Conservation (phyloP, 2,888 invertebrate genomes). For the Andrena haemorrhoa region DNA sequence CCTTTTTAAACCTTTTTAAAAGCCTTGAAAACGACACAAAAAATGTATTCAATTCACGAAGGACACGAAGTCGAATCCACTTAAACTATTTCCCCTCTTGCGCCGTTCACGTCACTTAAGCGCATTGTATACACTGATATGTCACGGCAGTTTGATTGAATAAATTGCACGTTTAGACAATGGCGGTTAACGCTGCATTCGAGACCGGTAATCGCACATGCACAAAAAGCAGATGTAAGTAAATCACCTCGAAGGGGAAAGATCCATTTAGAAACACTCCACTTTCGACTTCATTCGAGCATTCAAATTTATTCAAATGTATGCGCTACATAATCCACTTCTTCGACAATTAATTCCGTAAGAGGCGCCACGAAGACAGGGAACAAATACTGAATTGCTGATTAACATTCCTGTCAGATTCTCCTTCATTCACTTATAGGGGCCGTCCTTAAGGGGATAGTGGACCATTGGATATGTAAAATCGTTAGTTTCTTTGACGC, state of each 20-base stretch:
- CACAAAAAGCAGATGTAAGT: background rate
- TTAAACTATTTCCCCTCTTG: background rate
- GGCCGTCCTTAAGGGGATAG: too few relatives aligned
- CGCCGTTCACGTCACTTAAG: background rate
- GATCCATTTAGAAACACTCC: slow-evolving; percentile 4
- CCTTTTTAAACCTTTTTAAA: too few relatives aligned
- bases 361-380: background rate
- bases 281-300: slow-evolving; percentile 3
- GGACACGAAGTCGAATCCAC: background rate
- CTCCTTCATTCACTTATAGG: background rate
- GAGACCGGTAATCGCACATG: background rate
- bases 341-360: slow-evolving; percentile 12
- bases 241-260: slow-evolving; percentile 10
- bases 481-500: too few relatives aligned
- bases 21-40: background rate
- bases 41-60: background rate
- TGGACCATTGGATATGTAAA: too few relatives aligned
- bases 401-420: background rate
- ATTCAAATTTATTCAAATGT: slow-evolving; percentile 51
- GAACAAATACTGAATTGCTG: background rate
- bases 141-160: background rate
- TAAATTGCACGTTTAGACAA: slow-evolving; percentile 10
- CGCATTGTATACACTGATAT: background rate
- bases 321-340: background rate
- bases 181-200: background rate